phyloP scores from a whole-genome alignment of 1,140 invertebrate species.

The Drosophila malerkotliana region DNA sequence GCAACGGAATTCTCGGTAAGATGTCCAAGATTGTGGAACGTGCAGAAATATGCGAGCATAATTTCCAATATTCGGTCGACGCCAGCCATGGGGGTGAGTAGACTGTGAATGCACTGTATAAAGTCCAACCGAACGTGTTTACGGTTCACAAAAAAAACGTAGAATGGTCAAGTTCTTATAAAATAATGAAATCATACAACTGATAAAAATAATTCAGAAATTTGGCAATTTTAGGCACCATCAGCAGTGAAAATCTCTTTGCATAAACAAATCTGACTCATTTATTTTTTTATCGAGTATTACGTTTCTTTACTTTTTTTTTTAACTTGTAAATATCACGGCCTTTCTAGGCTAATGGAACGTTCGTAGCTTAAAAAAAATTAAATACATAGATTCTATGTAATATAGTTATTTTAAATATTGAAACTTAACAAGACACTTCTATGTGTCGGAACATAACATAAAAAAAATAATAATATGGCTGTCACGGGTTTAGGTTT shows the following conservation, averaged over 20 bases:
- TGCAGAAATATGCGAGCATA: constrained; percentile 48
- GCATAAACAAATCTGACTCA: not conserved
- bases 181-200: constrained; percentile 11
- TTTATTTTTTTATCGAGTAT: not conserved
- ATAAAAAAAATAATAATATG: not conserved
- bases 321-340: not conserved
- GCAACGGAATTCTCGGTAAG: constrained; percentile 54
- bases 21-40: constrained; percentile 55
- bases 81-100: not conserved
- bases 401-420: not conserved
- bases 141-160: not conserved
- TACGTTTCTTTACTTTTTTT: not conserved
- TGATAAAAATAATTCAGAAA: constrained; percentile 4
- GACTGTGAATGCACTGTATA: constrained; percentile 3
- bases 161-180: constrained; percentile 13
- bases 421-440: not conserved
- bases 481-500: not conserved
- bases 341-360: not conserved
- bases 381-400: not conserved
- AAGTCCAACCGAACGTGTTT: constrained; percentile 37
- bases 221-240: not conserved
- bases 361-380: not conserved
- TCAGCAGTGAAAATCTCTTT: not conserved
- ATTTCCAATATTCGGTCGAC: constrained; percentile 28
- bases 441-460: not conserved